Evolutionary conservation across 2,797 vertebrate genomes (phyloP).

Genomic region (Phalanger gymnotis): DNA sequence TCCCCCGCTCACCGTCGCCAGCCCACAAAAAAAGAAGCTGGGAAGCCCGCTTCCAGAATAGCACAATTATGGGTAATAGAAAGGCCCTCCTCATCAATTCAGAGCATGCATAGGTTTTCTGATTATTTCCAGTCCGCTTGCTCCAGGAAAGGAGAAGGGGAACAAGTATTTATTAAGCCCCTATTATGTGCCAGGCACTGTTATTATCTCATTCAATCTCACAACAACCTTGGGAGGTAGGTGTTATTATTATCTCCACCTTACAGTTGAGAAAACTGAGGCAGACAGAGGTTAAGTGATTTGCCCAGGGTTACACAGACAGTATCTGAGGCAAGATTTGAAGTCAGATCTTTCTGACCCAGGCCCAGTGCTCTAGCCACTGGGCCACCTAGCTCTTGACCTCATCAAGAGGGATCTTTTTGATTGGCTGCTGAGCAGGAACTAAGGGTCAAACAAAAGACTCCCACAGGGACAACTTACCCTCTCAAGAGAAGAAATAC

Average conservation of each 20-base stretch:
- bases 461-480: background rate
- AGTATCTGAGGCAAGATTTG: background rate
- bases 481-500: background rate
- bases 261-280: background rate
- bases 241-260: background rate
- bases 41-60: background rate
- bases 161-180: background rate
- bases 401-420: background rate
- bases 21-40: background rate
- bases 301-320: background rate
- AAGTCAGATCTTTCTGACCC: background rate
- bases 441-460: background rate
- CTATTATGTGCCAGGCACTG: background rate
- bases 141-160: background rate
- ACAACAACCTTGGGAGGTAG: background rate
- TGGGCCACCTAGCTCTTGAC: background rate
- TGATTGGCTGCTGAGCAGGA: background rate
- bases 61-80: background rate
- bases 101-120: background rate
- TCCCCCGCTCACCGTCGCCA: background rate
- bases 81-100: background rate
- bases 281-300: background rate
- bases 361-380: too few species aligned
- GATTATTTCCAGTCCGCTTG: background rate
- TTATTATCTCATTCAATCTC: background rate